phyloP scores from a whole-genome alignment of 2,888 invertebrate genomes.

The Penaeus monodon region DNA sequence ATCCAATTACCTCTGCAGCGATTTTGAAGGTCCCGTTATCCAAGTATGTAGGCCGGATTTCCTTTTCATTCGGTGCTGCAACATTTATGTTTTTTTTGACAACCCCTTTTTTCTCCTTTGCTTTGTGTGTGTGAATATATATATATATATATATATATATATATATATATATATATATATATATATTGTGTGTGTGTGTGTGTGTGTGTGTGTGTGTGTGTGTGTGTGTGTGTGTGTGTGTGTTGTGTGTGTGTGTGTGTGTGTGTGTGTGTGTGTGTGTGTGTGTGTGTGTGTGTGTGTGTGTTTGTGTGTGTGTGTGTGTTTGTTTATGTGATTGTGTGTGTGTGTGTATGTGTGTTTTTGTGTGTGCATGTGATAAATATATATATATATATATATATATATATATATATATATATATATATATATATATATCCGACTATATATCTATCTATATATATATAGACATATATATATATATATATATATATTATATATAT shows the following conservation, averaged over 20 bases:
- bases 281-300: neutral
- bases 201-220: no score
- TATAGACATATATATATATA: neutral
- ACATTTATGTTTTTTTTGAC: neutral
- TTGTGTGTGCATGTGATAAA: neutral
- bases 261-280: neutral
- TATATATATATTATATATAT: neutral
- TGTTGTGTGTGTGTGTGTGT: no score
- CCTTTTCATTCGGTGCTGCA: neutral
- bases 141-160: no score
- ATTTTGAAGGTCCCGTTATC: no score
- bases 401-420: constrained; percentile 1
- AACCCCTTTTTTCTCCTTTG: neutral
- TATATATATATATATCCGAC: neutral
- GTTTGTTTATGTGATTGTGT: no score
- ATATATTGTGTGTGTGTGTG: no score
- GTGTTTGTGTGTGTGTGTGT: no score
- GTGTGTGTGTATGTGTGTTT: neutral
- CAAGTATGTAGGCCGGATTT: neutral
- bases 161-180: no score
- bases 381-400: constrained; percentile 4
- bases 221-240: no score
- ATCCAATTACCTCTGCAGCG: no score
- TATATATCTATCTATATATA: no score
- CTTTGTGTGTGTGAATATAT: no score